phyloP scores from a whole-genome alignment of 2,888 invertebrate genomes.

The Phaonia tiefii region DNA sequence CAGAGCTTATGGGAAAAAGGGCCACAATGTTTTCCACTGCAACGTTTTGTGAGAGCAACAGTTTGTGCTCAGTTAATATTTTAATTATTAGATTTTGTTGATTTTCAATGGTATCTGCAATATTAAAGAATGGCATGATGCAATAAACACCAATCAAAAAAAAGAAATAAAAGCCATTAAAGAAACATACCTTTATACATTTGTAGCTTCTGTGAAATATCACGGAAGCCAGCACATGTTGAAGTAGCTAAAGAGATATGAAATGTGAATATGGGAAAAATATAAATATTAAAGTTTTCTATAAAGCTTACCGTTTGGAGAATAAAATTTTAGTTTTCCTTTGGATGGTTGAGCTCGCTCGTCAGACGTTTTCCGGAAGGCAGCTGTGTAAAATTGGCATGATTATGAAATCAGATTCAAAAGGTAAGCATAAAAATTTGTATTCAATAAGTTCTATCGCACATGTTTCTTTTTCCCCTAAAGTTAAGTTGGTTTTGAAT shows the following conservation, averaged over 20 bases:
- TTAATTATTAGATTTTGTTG: constrained; percentile 28
- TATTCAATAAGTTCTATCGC: not conserved
- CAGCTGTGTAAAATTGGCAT: constrained; percentile 8
- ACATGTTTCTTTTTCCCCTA: constrained; percentile 22
- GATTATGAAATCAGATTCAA: not conserved
- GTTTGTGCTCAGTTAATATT: constrained; percentile 49
- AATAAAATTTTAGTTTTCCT: constrained; percentile 4
- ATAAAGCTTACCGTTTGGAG: not conserved
- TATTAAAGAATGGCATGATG: not conserved
- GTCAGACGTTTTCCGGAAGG: not conserved
- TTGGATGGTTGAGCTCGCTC: not conserved
- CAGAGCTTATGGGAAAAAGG: constrained; percentile 27
- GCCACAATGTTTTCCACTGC: constrained; percentile 8
- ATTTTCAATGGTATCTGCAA: constrained; percentile 32
- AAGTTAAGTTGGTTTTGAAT: constrained; percentile 30
- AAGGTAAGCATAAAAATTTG: constrained; percentile 6
- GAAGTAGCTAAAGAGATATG: not conserved
- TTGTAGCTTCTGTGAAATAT: not conserved
- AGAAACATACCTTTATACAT: not conserved
- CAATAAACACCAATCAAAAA: no score
- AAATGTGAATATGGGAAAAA: not conserved
- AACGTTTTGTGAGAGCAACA: constrained; percentile 21
- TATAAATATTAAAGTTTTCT: not conserved
- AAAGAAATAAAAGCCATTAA: not conserved
- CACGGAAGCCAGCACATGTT: not conserved